Conservation (phyloP, 2,888 invertebrate species). For the Noctua janthina region DNA sequence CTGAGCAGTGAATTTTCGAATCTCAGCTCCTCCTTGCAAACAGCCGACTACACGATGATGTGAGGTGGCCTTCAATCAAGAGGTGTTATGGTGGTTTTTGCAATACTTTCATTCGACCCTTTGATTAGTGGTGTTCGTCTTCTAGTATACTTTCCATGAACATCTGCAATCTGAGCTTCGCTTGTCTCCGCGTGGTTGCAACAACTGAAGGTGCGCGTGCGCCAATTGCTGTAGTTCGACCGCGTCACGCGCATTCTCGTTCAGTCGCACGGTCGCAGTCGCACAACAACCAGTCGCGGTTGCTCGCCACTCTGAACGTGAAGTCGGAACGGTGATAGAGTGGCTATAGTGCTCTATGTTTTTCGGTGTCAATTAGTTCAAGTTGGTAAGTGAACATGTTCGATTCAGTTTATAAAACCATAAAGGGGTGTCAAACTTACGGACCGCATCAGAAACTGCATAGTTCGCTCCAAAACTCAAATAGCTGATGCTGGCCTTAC, state of each 20-base stretch:
- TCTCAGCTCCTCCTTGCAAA: not conserved
- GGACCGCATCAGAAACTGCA: no score
- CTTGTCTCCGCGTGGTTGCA: conserved; percentile 22
- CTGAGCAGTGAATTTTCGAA: not conserved
- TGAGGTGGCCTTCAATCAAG: no score
- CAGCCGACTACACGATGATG: not conserved
- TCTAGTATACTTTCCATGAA: not conserved
- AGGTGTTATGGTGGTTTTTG: not conserved
- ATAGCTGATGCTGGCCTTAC: no score
- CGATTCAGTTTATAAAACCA: not conserved
- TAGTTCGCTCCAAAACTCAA: no score
- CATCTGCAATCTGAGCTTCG: conserved; percentile 5
- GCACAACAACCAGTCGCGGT: conserved; percentile 42
- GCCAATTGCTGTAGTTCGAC: conserved; percentile 51
- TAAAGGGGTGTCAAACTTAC: not conserved
- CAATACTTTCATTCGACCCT: not conserved
- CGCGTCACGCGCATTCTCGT: conserved; percentile 44
- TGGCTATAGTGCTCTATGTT: conserved; percentile 37
- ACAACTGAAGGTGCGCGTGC: conserved; percentile 61
- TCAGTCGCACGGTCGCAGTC: conserved; percentile 26
- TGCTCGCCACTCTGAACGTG: conserved; percentile 8
- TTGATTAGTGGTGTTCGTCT: not conserved
- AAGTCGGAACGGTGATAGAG: conserved; percentile 8
- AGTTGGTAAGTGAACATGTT: conserved; percentile 42
- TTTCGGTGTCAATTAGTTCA: conserved; percentile 5